Evolutionary conservation across 2,797 vertebrate genomes (phyloP).

Genomic region (Platyrinchus mystaceus): DNA sequence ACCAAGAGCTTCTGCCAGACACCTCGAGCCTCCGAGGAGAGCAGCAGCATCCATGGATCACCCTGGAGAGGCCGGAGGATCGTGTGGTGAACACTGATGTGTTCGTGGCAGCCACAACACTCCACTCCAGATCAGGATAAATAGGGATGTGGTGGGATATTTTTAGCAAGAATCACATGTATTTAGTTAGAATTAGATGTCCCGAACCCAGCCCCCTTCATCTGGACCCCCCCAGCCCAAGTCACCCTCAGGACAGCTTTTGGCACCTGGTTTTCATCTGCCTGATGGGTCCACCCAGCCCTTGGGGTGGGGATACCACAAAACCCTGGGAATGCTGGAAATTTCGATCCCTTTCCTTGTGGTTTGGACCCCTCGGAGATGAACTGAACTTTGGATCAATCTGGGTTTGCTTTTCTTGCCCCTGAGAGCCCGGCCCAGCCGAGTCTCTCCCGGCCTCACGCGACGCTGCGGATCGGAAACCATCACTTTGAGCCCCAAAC

Average conservation of each 20-base stretch:
- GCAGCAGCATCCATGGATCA: neutral
- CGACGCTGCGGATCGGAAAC: fast-evolving
- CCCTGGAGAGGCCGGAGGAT: fast-evolving
- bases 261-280: neutral
- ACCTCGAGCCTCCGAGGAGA: neutral
- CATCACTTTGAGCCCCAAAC: fast-evolving
- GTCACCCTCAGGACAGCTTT: neutral
- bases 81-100: fast-evolving
- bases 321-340: neutral
- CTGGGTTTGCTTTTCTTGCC: neutral
- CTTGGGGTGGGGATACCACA: neutral
- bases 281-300: neutral
- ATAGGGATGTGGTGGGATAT: neutral
- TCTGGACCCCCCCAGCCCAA: neutral
- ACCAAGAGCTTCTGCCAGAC: neutral
- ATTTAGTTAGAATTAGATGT: neutral
- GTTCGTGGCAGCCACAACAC: neutral
- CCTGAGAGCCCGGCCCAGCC: neutral
- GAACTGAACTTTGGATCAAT: fast-evolving
- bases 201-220: neutral
- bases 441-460: neutral
- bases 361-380: neutral
- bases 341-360: neutral
- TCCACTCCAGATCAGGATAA: fast-evolving
- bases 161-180: neutral